Percentiles rank a stretch among this genome's conserved stretches.
Evolutionary conservation across 2,113 vertebrate species (phyloP).

Genomic region (Austrofundulus limnaeus): DNA sequence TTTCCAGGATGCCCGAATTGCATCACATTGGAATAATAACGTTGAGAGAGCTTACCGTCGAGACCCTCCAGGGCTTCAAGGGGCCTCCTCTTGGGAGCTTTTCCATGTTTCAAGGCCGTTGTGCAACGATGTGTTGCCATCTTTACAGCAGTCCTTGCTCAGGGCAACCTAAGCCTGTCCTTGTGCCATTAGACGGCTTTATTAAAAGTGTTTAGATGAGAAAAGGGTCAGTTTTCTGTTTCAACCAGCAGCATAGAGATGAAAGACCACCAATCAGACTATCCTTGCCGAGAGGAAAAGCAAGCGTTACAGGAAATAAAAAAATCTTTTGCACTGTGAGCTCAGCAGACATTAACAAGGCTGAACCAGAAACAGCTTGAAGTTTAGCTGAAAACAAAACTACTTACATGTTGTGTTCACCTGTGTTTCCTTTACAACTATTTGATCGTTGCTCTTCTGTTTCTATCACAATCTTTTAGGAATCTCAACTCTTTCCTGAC

Average conservation of each 20-base stretch:
- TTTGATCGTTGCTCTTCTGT: too few species aligned
- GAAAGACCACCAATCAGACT: conserved; percentile 31
- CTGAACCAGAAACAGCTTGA: not conserved
- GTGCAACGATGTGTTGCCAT: conserved; percentile 27
- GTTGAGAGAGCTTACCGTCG: conserved; percentile 14
- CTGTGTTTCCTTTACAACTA: not conserved
- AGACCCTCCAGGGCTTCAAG: conserved; percentile 27
- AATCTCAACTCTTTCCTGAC: too few species aligned
- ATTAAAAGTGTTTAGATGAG: conserved; percentile 29
- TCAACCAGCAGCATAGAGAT: conserved; percentile 21
- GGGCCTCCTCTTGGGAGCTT: conserved; percentile 30
- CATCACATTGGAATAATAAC: conserved; percentile 34
- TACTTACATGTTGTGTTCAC: not conserved
- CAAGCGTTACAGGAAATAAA: conserved; percentile 13
- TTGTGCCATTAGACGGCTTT: conserved; percentile 50
- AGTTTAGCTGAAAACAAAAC: not conserved
- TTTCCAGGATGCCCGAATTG: conserved; percentile 47
- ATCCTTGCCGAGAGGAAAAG: conserved; percentile 15
- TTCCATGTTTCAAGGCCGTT: conserved; percentile 25
- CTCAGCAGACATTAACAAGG: not conserved
- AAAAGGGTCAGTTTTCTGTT: conserved; percentile 32
- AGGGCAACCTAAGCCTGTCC: conserved; percentile 26
- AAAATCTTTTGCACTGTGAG: conserved; percentile 1
- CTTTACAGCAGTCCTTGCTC: conserved; percentile 17
- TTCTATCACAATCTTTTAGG: too few species aligned